These are phyloP conservation scores for Okapia johnstoni DNA, from an alignment of 2,113 vertebrate species.

Conservation along the genomic window DNA sequence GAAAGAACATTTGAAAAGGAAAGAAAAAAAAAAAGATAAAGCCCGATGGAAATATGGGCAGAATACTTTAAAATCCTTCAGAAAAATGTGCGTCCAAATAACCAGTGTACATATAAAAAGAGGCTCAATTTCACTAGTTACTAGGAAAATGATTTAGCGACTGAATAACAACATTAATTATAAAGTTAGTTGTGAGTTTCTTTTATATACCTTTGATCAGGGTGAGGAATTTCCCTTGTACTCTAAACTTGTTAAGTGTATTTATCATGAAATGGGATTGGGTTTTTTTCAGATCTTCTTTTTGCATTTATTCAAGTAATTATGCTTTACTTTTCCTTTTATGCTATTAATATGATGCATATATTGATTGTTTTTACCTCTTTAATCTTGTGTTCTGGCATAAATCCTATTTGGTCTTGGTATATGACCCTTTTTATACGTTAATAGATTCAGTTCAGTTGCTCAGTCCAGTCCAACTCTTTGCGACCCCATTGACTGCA, in stretches of 20 bases:
- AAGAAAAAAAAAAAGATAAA: no score
- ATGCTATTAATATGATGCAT: neutral
- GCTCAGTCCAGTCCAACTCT: no score
- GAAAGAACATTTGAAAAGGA: no score
- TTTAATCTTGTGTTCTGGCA: neutral
- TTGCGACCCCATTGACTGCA: no score
- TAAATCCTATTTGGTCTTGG: neutral
- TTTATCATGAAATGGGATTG: neutral
- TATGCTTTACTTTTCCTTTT: neutral
- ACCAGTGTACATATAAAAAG: no score
- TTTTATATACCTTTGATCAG: neutral
- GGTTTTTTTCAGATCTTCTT: neutral
- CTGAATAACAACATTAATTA: neutral
- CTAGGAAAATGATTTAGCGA: no score
- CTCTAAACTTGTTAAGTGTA: neutral
- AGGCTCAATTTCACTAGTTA: no score
- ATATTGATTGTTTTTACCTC: neutral
- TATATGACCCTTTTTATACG: neutral
- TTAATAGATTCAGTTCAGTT: no score
- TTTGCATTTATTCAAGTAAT: neutral
- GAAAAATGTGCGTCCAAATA: no score
- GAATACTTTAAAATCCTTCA: no score
- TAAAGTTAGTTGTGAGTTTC: neutral
- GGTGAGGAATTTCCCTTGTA: neutral
- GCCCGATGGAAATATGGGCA: no score